Base-by-base conservation (phyloP, 2,888 invertebrate genomes). In the Galerucella nymphaeae region DNA sequence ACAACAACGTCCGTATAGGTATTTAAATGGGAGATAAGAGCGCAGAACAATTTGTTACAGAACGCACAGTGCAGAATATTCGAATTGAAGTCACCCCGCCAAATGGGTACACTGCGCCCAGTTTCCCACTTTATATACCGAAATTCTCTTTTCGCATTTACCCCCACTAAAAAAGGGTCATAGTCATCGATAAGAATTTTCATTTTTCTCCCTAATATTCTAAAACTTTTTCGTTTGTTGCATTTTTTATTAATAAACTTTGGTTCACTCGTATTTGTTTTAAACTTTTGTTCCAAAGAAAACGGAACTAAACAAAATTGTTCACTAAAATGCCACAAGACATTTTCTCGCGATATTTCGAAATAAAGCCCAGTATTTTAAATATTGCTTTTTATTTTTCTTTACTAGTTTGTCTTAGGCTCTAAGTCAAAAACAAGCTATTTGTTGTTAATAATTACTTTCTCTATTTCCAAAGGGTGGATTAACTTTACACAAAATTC, bases 41-140 rank as follows among this genome's bases (percentile, higher is more conserved):
- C 42, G 67, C 41, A 53, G 53, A 53, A 53, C 53, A 16, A 53
- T 53, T 18, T 53, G 53, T 53, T 16, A 59, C 41, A 53, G 53
- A 18, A 59, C 67, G 59, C 50, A 68, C 61, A 61, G 62, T 69
- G 48, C 50, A 50, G 61, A 68, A 68, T 68, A 68, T 61, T 69
- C 69, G 69, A 62, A 69, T 61, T 69, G 69, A 62, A 48, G 16
- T 62, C 62, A 62, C 69, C 62, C 62, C 69, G 69, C 62, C 55
- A 69, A 69, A 69, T 69, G 53, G 50, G 69, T 61, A 53, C 53
- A 61, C 23, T 41, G 30, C 69, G 69, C 69, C 53, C 61, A 50
- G 69, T 62, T 62, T 53, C 62, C 42, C 62, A 69, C 69, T 69
- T 69, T 69, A 69, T 69, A 69, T 50, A 69, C 62, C 59, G 61